These are phyloP conservation scores for Oceanodroma tethys DNA, from an alignment of 2,113 vertebrate genomes.

Conservation along the genomic window DNA sequence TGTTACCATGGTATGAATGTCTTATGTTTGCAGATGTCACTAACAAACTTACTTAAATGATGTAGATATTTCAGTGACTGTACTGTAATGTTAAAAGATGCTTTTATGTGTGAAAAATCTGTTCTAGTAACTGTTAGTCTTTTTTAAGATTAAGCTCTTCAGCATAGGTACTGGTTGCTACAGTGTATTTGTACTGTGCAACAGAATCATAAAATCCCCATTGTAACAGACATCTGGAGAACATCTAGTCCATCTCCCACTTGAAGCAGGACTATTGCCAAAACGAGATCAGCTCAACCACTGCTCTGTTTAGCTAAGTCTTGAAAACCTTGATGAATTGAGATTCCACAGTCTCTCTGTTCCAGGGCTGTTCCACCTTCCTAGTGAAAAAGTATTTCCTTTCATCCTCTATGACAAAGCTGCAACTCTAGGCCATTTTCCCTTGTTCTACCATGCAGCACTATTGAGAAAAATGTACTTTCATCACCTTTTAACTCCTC, in stretches of 20 bases:
- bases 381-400: neutral
- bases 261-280: neutral
- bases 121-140: neutral
- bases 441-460: neutral
- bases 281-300: neutral
- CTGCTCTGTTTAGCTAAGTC: neutral
- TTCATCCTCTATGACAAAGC: neutral
- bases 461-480: neutral
- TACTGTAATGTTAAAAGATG: neutral
- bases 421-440: neutral
- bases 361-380: neutral
- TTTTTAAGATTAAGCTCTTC: neutral
- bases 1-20: neutral
- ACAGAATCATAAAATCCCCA: neutral
- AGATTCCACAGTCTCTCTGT: neutral
- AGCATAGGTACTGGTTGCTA: neutral
- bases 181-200: neutral
- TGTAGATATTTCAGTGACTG: neutral
- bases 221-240: neutral
- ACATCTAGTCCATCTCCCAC: neutral
- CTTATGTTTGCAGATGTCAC: neutral
- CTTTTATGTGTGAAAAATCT: neutral
- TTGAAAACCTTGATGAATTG: neutral
- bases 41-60: neutral
- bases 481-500: neutral